A percentile compares a stretch with the other conserved stretches of the same genome.
Evolutionary conservation across 2,113 vertebrate genomes (phyloP).

Genomic region (Prolemur simus): DNA sequence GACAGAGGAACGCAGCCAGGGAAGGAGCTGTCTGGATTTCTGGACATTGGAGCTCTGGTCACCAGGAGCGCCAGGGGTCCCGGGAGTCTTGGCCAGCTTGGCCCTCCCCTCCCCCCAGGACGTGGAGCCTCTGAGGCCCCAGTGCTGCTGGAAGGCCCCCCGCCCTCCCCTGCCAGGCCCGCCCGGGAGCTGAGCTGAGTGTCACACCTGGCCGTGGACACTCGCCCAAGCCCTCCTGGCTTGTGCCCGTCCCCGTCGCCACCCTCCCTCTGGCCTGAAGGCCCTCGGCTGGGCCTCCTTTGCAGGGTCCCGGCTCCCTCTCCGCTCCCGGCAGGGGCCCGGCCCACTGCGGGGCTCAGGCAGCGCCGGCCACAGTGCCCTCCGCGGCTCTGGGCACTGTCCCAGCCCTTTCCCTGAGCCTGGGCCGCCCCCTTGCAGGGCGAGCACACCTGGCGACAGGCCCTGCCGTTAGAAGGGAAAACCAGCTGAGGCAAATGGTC

Average conservation of each 20-base stretch:
- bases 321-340: neutral
- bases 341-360: neutral
- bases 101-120: no score
- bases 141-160: neutral
- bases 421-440: neutral
- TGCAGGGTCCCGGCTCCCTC: neutral
- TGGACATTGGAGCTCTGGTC: neutral
- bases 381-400: neutral
- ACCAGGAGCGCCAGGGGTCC: neutral
- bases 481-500: neutral
- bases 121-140: neutral
- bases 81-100: neutral
- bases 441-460: no score
- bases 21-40: neutral
- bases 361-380: fast-evolving
- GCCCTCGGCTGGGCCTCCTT: neutral
- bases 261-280: no score
- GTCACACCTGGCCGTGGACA: fast-evolving
- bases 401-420: neutral
- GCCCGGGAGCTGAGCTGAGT: neutral
- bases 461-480: neutral
- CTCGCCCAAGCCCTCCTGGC: fast-evolving
- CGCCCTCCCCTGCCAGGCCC: no score
- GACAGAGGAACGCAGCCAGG: neutral
- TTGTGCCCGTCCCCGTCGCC: neutral